Base-by-base conservation (phyloP, 1,140 invertebrate species). In the Glossosoma conforme region DNA sequence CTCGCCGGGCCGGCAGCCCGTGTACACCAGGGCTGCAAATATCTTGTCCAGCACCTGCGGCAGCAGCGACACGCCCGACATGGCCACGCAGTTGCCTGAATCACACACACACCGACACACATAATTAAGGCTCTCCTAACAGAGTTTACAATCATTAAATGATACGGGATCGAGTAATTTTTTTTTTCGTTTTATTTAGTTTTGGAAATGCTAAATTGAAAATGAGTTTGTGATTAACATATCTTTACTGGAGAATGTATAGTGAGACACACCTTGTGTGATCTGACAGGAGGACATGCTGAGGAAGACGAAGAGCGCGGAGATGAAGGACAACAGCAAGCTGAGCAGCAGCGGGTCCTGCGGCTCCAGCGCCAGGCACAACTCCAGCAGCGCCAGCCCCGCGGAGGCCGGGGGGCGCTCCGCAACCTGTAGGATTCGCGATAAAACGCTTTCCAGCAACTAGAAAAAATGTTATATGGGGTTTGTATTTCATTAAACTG, bases 291-390 rank as follows among this genome's bases (percentile, higher is more conserved):
- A 86, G 1, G 87, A 86, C 80, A 86, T 91, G 59, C 85, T 89
- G 13, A 95, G 74, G 66, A 93, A 94, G 8, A 93, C 86, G 65
- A 94, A 93, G 1, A 96, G 74, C 0, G 89, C 86, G 13, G 91
- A 94, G 47, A 95, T 88, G 65, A 90, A 91, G 0, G 92, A 94
- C 1, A 96, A 70, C 25, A 93, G 65, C 38, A 84, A 79, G 1
- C 90, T 93, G 10, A 91, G 68, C 18, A 93, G 77, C 36, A 91
- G 72, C 10, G 89, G 82, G 69, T 89, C 83, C 14, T 77, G 75
- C 0, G 88, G 89, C 42, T 87, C 77, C 60, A 86, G 82, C 18
- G 76, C 72, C 17, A 95, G 73, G 62, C 89, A 91, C 33, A 84
- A 69, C 65, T 90, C 83, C 19, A 94, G 67, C 13, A 93, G 70